Evolutionary conservation across 37 sponge, comb jelly and placozoan genomes (phyloP), one percentile per base, ranked within the genome.

Genomic region (Cliona cf. orientalis): DNA sequence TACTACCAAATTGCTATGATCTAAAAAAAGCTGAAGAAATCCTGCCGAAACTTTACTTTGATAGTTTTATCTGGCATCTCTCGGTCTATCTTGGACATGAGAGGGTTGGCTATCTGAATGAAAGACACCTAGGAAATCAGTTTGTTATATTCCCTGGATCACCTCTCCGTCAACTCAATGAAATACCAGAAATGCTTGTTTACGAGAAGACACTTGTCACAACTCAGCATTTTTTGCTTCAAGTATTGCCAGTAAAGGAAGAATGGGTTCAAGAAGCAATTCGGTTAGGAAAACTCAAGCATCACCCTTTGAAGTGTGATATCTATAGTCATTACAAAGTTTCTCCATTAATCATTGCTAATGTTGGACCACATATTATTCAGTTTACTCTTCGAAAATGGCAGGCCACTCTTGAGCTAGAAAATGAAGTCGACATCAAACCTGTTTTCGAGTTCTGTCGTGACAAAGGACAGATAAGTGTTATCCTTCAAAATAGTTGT

Each of bases 241-340:
- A 86, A 56, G 84, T 80, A 12, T 7, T 84, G 6, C 79, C 84
- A n/a, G 92, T 91, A 21, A 31, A 75, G n/a, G 67, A 86, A 42
- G 84, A 91, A 31, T 91, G 92, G 92, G 59, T 91, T 33, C 36
- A 76, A 42, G 80, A 91, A 83, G 92, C 92, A 22, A 31, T 91
- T 32, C 31, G 39, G 3, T 31, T 37, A 31, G 84, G 80, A 0
- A 69, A 64, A 57, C 46, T 91, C 21, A 34, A 6, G 5, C 31
- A 41, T 31, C 59, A 90, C 58, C 91, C 86, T 33, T 45, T 45
- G 4, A 69, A 76, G 19, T 23, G n/a, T 17, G 14, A 34, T 9
- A 3, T n/a, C 0, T 75, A 62, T 29, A 31, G 46, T 21, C 17
- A 71, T 7, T 80, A 64, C 59, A 45, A 76, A 36, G 78, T 85